Evolutionary conservation across 2,797 vertebrate species (phyloP).

Genomic region (Spinus olivaceus): DNA sequence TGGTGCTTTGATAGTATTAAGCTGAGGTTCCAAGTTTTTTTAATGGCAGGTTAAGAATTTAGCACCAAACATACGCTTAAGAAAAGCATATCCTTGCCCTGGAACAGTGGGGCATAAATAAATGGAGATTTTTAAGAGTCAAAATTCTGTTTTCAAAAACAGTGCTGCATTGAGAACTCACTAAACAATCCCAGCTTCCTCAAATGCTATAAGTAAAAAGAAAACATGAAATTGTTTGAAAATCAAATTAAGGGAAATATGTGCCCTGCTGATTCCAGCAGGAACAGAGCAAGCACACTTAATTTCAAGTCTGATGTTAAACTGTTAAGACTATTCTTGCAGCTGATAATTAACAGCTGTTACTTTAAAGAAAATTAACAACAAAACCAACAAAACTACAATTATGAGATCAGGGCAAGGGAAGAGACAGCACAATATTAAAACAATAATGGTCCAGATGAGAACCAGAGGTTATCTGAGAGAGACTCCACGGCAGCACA

Average conservation of each 20-base stretch:
- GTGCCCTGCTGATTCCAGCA: neutral
- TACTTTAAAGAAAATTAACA: neutral
- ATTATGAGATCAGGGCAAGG: neutral
- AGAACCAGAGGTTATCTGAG: neutral
- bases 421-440: neutral
- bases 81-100: neutral
- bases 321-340: neutral
- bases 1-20: neutral
- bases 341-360: neutral
- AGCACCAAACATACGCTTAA: neutral
- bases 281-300: neutral
- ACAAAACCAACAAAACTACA: neutral
- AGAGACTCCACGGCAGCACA: accelerated
- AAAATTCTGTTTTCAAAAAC: neutral
- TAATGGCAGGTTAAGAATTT: neutral
- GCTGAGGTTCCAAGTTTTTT: neutral
- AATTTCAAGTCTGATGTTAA: neutral
- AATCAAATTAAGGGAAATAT: neutral
- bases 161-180: neutral
- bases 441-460: neutral
- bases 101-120: neutral
- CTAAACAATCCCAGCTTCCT: neutral
- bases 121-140: neutral
- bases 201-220: neutral
- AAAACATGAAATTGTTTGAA: neutral